A percentile compares a stretch with the other conserved stretches of the same genome.
Conservation (phyloP, 2,888 invertebrate genomes). For the Heliconius aoede region DNA sequence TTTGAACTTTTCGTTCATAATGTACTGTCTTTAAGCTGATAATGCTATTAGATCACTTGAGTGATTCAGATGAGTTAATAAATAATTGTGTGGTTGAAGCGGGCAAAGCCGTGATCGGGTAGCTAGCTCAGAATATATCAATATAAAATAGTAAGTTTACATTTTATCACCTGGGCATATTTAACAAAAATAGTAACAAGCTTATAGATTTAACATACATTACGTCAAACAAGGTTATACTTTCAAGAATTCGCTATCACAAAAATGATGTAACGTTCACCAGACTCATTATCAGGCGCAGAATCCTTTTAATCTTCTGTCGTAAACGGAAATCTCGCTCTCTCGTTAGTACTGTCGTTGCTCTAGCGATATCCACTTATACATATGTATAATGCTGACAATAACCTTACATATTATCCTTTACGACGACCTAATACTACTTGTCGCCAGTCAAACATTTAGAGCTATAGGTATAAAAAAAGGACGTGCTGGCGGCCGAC, state of each 20-base stretch:
- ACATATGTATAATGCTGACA: conserved; percentile 66
- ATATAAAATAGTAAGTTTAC: not conserved
- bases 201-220: conserved; percentile 45
- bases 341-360: conserved; percentile 65
- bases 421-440: conserved; percentile 78
- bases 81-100: no score
- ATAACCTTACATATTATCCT: conserved; percentile 82
- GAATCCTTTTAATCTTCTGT: conserved; percentile 77
- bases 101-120: no score
- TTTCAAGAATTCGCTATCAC: conserved; percentile 49
- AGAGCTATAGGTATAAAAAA: conserved; percentile 78
- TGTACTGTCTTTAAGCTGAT: no score
- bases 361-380: conserved; percentile 61
- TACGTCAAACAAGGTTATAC: conserved; percentile 50
- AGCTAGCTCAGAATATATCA: not conserved
- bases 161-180: not conserved
- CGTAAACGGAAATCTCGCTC: conserved; percentile 79
- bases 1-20: no score
- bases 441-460: conserved; percentile 77
- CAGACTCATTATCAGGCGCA: conserved; percentile 67
- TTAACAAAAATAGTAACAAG: conserved; percentile 33
- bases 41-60: no score
- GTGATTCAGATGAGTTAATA: no score
- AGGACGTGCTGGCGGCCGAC: conserved; percentile 66
- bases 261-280: conserved; percentile 68